A percentile compares a stretch with the other conserved stretches of the same genome.
Conservation (phyloP, 2,113 vertebrate species). For the Istiophorus platypterus region DNA sequence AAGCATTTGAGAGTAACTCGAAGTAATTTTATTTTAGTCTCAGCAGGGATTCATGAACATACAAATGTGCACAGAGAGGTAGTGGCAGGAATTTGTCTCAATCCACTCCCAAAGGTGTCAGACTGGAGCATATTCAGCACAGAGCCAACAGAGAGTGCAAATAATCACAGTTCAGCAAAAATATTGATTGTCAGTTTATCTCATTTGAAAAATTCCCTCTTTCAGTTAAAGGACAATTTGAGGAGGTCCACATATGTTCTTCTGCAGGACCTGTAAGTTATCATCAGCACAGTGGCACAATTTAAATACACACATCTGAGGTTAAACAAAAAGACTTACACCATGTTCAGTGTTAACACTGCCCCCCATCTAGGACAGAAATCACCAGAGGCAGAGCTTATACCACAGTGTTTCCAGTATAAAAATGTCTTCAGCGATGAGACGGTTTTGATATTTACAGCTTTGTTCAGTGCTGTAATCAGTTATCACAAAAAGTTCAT, state of each 20-base stretch:
- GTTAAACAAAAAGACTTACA: constrained; percentile 27
- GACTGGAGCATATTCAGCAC: constrained; percentile 4
- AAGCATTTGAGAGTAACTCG: constrained; percentile 45
- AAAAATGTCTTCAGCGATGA: constrained; percentile 5
- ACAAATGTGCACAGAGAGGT: constrained; percentile 85
- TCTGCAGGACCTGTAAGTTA: constrained; percentile 3
- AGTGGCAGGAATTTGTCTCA: constrained; percentile 74
- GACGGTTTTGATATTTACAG: constrained; percentile 26
- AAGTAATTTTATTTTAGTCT: constrained; percentile 86
- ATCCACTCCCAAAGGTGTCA: constrained; percentile 51
- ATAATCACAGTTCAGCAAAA: constrained; percentile 77
- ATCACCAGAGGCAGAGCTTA: neutral
- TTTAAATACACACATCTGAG: constrained; percentile 25
- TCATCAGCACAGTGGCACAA: constrained; percentile 24
- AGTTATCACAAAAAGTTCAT: constrained; percentile 3
- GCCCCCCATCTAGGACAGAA: neutral
- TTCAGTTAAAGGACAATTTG: constrained; percentile 31
- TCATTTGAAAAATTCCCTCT: constrained; percentile 49
- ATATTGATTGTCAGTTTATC: constrained; percentile 82
- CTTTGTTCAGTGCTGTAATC: constrained; percentile 33
- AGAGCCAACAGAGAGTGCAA: constrained; percentile 63
- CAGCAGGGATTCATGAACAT: constrained; percentile 76
- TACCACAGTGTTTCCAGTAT: constrained; percentile 37
- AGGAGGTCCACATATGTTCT: constrained; percentile 2
- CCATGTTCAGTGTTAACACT: constrained; percentile 45